These are phyloP conservation scores for Neotoma lepida DNA, from an alignment of 2,113 vertebrate species.

Conservation along the genomic window DNA sequence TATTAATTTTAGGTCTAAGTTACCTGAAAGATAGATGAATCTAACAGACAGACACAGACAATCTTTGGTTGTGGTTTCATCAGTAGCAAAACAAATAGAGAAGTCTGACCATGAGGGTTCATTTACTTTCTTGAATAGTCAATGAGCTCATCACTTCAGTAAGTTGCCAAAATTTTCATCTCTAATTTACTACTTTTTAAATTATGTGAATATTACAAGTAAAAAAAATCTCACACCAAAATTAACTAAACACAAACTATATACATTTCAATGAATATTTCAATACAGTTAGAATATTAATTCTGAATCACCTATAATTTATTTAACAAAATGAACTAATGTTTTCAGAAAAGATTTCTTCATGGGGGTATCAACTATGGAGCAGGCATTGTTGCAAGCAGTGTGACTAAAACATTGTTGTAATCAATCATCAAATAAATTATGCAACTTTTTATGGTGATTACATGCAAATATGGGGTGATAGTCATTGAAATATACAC, in stretches of 20 bases:
- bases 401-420: background rate
- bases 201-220: background rate
- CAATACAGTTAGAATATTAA: background rate
- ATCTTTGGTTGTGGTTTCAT: background rate
- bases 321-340: background rate
- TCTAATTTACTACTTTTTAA: background rate
- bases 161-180: conserved; percentile 5
- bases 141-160: background rate
- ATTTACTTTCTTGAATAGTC: background rate
- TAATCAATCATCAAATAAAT: background rate
- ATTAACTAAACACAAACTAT: background rate
- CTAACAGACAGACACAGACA: background rate
- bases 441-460: background rate
- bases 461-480: background rate
- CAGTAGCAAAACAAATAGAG: background rate
- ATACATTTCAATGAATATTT: background rate
- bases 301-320: background rate
- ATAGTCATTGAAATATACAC: background rate
- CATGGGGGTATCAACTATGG: background rate
- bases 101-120: background rate
- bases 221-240: background rate
- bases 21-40: background rate
- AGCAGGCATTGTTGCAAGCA: accelerated
- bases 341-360: background rate
- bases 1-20: background rate